Evolutionary conservation across 2,113 vertebrate genomes (phyloP).

Genomic region (Panurus biarmicus): DNA sequence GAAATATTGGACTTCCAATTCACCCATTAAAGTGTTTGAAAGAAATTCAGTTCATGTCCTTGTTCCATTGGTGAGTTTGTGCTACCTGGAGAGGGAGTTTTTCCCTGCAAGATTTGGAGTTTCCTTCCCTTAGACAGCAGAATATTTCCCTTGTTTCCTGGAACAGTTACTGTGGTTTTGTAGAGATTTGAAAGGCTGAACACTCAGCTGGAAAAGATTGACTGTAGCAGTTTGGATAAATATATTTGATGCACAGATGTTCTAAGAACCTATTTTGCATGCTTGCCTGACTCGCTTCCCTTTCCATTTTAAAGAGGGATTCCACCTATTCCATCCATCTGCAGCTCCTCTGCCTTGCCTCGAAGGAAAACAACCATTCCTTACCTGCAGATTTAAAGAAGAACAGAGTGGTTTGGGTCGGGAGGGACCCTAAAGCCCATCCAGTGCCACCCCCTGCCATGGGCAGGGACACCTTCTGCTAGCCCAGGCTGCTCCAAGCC

Average conservation of each 20-base stretch:
- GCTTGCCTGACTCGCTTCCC: neutral
- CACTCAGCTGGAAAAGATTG: conserved; percentile 21
- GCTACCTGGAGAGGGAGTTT: neutral
- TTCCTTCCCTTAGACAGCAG: neutral
- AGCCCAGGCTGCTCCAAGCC: neutral
- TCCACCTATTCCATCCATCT: neutral
- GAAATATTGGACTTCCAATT: neutral
- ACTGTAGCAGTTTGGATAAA: neutral
- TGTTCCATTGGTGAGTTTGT: neutral
- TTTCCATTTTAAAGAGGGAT: neutral
- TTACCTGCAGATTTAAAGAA: neutral
- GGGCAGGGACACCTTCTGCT: neutral
- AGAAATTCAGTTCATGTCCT: neutral
- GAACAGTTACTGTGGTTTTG: neutral
- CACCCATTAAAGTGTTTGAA: neutral
- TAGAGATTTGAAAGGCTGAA: neutral
- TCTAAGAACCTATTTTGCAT: neutral
- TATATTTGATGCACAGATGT: conserved; percentile 31
- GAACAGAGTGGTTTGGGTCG: neutral
- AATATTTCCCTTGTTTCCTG: neutral
- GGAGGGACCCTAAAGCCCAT: neutral
- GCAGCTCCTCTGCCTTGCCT: neutral
- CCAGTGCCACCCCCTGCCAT: neutral
- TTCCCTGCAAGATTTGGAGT: neutral
- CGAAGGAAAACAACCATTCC: neutral